Evolutionary conservation across 1,140 invertebrate species (phyloP).

Genomic region (Heliconius nattereri): DNA sequence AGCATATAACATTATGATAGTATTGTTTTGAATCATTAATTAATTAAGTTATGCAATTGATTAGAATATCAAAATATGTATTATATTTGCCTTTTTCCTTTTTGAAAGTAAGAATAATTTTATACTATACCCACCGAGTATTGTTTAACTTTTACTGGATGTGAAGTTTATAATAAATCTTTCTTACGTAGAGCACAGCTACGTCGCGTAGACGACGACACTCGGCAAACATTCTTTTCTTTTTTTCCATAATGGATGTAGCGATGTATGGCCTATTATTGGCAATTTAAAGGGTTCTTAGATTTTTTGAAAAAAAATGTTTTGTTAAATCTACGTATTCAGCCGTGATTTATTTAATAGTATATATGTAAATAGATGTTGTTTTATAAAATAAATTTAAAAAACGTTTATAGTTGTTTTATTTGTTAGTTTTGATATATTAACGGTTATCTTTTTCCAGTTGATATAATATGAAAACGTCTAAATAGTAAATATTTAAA

Average conservation of each 20-base stretch:
- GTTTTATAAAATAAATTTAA: conserved; percentile 4
- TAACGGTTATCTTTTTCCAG: no score
- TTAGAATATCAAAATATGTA: not conserved
- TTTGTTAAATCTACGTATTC: not conserved
- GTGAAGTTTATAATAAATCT: not conserved
- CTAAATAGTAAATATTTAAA: not conserved
- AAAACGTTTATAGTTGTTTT: not conserved
- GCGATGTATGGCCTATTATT: not conserved
- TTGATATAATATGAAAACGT: not conserved
- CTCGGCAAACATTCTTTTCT: not conserved
- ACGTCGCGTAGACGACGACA: conserved; percentile 1
- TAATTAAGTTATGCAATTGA: not conserved
- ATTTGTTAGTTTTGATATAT: not conserved
- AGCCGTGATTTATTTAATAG: not conserved
- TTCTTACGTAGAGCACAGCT: not conserved
- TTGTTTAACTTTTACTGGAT: not conserved
- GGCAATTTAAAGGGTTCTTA: not conserved
- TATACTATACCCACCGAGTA: not conserved
- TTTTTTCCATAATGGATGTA: not conserved
- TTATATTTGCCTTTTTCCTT: not conserved
- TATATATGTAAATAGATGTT: not conserved
- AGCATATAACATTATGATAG: no score
- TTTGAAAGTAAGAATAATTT: not conserved
- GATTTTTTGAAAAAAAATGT: not conserved
- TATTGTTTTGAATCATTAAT: not conserved